phyloP scores from a whole-genome alignment of 1,140 invertebrate species.

The Octopus bimaculoides region DNA sequence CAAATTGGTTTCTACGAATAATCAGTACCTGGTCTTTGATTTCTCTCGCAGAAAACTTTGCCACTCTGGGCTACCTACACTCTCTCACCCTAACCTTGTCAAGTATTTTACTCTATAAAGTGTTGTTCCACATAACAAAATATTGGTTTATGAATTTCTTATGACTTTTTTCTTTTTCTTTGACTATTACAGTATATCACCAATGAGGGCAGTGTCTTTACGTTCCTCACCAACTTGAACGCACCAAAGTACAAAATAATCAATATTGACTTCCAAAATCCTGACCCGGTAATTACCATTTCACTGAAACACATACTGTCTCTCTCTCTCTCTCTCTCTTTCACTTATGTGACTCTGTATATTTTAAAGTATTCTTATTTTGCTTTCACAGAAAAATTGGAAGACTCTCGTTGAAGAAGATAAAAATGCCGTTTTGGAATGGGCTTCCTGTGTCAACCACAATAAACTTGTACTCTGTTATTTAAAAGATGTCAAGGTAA shows the following conservation, averaged over 20 bases:
- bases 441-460: conserved; percentile 76
- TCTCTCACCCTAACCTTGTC: no score
- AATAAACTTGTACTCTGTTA: conserved; percentile 90
- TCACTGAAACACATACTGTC: neutral
- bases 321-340: neutral
- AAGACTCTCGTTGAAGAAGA: conserved; percentile 80
- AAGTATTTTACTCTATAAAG: no score
- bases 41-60: no score
- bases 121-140: no score
- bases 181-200: conserved; percentile 77
- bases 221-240: conserved; percentile 91
- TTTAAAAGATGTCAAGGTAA: conserved; percentile 89
- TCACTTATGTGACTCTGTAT: neutral
- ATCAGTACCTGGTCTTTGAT: no score
- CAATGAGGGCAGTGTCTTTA: conserved; percentile 78
- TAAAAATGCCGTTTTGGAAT: conserved; percentile 83
- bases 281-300: conserved; percentile 53
- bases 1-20: no score
- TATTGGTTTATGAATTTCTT: neutral
- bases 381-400: conserved; percentile 73
- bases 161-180: neutral
- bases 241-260: conserved; percentile 89
- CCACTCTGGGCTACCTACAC: no score
- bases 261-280: conserved; percentile 81
- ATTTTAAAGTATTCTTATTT: conserved; percentile 6